phyloP scores from a whole-genome alignment of 2,113 vertebrate genomes.

The Pteronura brasiliensis region DNA sequence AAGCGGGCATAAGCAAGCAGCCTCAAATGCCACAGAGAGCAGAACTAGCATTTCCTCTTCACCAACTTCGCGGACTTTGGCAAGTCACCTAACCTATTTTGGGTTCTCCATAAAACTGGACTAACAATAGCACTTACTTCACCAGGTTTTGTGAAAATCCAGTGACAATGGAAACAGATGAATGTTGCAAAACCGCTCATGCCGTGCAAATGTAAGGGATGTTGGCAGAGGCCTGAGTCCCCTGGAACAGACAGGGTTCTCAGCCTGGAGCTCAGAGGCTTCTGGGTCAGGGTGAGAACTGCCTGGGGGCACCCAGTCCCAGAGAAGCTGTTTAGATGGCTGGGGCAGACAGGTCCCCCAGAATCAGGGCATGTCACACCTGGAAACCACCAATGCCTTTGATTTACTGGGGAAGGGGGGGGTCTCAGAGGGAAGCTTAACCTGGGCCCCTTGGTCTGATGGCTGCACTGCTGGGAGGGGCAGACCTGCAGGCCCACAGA shows the following conservation, averaged over 20 bases:
- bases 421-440: neutral
- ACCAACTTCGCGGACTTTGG: neutral
- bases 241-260: neutral
- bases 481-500: neutral
- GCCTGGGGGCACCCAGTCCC: neutral
- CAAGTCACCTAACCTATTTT: neutral
- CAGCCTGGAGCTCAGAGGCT: neutral
- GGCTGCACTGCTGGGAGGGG: neutral
- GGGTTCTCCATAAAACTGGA: neutral
- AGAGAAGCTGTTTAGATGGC: neutral
- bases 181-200: neutral
- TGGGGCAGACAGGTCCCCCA: neutral
- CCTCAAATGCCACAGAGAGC: neutral
- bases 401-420: neutral
- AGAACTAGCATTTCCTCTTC: neutral
- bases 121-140: constrained; percentile 56
- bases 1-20: too few species aligned
- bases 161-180: neutral
- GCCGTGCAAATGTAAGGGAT: neutral
- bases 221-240: neutral
- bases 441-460: neutral
- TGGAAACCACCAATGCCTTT: neutral
- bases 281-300: neutral
- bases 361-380: neutral
- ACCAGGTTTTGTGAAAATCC: neutral